These are phyloP conservation scores for Tinamus guttatus DNA, from an alignment of 2,113 vertebrate genomes.

Conservation along the genomic window DNA sequence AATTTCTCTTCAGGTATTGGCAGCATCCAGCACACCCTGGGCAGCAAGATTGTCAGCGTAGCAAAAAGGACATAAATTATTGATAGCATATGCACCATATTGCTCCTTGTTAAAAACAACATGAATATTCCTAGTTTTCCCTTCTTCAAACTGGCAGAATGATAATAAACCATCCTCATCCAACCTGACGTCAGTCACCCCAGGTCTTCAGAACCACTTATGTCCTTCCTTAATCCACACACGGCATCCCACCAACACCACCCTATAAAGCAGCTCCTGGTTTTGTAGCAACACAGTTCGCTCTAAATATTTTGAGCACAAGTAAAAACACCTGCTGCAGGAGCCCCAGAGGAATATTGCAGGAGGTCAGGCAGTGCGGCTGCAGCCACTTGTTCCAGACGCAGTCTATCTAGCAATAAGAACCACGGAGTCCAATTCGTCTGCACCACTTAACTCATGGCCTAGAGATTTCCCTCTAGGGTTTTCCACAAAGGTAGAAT, in stretches of 20 bases:
- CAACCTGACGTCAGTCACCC: neutral
- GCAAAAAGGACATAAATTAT: neutral
- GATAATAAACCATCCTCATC: neutral
- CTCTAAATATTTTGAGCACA: neutral
- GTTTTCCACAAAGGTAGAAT: neutral
- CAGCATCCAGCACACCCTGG: neutral
- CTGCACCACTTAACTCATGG: neutral
- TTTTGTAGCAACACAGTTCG: neutral
- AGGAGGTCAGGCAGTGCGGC: neutral
- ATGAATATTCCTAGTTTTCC: neutral
- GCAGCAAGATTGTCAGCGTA: neutral
- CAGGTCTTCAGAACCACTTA: neutral
- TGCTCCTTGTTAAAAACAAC: neutral
- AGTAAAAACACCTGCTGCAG: neutral
- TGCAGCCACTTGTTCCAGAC: neutral
- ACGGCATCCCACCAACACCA: neutral
- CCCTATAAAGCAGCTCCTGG: neutral
- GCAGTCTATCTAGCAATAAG: neutral
- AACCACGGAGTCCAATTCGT: accelerated
- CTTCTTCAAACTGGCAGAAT: neutral
- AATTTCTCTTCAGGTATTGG: neutral
- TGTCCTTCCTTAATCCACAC: neutral
- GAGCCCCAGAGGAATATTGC: neutral
- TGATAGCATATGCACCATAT: accelerated
- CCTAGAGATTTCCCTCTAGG: neutral